Conservation (phyloP, 2,888 invertebrate genomes). For the Microplitis manilae region DNA sequence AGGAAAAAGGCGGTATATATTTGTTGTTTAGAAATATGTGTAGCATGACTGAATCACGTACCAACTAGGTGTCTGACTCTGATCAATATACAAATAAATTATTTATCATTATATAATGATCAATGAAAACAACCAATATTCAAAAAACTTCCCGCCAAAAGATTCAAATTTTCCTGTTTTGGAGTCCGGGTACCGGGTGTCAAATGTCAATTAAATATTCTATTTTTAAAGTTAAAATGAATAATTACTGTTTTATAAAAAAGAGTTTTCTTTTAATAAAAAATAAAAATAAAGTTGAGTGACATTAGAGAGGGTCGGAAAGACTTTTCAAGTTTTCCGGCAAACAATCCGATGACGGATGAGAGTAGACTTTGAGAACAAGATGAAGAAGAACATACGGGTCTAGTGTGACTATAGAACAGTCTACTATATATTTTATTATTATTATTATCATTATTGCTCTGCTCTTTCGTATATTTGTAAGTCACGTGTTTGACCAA, state of each 20-base stretch:
- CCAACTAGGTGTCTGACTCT: slow-evolving; percentile 24
- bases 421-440: not conserved
- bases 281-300: slow-evolving; percentile 14
- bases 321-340: slow-evolving; percentile 43
- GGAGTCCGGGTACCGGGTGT: too few relatives aligned
- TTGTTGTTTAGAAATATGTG: slow-evolving; percentile 41
- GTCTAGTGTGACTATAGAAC: not conserved
- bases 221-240: not conserved
- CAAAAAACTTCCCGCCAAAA: too few relatives aligned
- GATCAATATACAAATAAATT: slow-evolving; percentile 14
- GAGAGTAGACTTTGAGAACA: slow-evolving; percentile 23
- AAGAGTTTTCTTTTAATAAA: slow-evolving; percentile 24
- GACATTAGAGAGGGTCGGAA: slow-evolving; percentile 15
- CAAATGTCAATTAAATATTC: too few relatives aligned
- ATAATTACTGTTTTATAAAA: slow-evolving; percentile 19
- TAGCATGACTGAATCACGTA: slow-evolving; percentile 42
- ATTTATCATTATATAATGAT: not conserved
- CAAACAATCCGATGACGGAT: slow-evolving; percentile 57
- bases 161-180: too few relatives aligned
- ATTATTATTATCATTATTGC: not conserved
- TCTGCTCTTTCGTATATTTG: not conserved
- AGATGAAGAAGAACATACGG: slow-evolving; percentile 1
- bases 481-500: not conserved
- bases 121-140: not conserved
- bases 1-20: slow-evolving; percentile 37